Conservation (phyloP, 2,888 invertebrate species). For the Chirona hameri region DNA sequence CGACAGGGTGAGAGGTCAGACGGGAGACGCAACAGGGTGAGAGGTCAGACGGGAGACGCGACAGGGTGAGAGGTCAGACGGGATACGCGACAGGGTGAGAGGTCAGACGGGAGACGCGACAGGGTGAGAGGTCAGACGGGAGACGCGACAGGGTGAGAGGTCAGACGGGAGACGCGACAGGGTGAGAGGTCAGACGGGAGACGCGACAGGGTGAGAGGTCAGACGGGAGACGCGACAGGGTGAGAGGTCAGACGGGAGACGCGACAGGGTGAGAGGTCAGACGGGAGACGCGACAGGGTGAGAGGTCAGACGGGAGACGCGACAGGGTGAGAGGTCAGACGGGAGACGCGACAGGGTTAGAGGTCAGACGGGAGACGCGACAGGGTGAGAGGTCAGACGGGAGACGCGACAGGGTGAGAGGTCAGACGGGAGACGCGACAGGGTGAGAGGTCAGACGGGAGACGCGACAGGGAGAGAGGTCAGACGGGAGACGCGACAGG, state of each 20-base stretch:
- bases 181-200: neutral
- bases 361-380: neutral
- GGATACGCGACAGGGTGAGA: neutral
- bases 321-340: neutral
- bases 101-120: too few relatives aligned
- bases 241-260: neutral
- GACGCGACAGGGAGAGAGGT: neutral
- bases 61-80: too few relatives aligned
- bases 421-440: neutral
- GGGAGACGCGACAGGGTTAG: neutral
- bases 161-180: too few relatives aligned
- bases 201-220: neutral
- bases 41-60: neutral
- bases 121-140: neutral
- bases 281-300: too few relatives aligned
- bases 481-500: neutral
- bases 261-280: neutral
- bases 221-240: too few relatives aligned
- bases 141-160: neutral
- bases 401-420: neutral
- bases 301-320: neutral
- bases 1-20: too few relatives aligned
- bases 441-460: neutral
- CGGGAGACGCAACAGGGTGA: neutral
- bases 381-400: neutral